phyloP scores from a whole-genome alignment of 2,888 invertebrate genomes.

The Campoplex nolae region DNA sequence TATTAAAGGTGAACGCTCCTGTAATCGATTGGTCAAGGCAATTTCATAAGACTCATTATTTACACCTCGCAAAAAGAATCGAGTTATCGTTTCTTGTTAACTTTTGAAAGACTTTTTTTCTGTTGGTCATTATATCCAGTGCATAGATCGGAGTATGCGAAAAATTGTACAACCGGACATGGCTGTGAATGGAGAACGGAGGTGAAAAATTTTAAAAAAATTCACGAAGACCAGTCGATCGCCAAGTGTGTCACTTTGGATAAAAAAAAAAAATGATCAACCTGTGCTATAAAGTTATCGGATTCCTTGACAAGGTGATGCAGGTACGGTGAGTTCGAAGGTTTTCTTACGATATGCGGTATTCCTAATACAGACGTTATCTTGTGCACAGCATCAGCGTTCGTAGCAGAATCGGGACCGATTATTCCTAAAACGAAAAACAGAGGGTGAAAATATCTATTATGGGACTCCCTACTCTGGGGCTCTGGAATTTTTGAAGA shows the following conservation, averaged over 20 bases:
- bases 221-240: background rate
- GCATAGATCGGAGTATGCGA: too few species aligned
- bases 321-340: conserved; percentile 76
- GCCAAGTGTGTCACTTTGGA: background rate
- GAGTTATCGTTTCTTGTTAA: too few species aligned
- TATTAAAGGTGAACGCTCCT: background rate
- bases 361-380: conserved; percentile 82
- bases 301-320: conserved; percentile 79
- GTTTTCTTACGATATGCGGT: conserved; percentile 80
- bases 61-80: background rate
- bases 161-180: background rate
- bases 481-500: too few species aligned
- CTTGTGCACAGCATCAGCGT: conserved; percentile 81
- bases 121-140: too few species aligned
- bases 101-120: too few species aligned
- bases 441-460: too few species aligned
- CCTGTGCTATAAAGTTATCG: conserved; percentile 78
- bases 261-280: conserved; percentile 53
- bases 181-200: background rate
- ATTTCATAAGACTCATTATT: background rate
- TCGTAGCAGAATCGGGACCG: conserved; percentile 81
- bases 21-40: conserved; percentile 1
- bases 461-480: too few species aligned
- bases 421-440: conserved; percentile 79
- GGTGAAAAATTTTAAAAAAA: too few species aligned